These are phyloP conservation scores for Ageneiosus marmoratus DNA, from an alignment of 2,113 vertebrate species.

Conservation along the genomic window DNA sequence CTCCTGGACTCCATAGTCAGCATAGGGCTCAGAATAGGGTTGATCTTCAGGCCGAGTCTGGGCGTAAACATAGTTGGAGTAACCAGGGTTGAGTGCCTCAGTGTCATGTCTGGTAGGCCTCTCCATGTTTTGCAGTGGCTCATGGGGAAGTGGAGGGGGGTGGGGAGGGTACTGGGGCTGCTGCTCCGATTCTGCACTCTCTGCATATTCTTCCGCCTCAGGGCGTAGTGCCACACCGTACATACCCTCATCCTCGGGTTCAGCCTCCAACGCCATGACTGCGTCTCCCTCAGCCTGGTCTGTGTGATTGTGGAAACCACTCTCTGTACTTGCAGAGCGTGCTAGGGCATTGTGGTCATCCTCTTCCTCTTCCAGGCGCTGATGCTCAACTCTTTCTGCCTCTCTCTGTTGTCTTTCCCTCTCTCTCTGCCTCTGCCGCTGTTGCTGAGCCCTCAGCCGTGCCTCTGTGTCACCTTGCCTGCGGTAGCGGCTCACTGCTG, in stretches of 20 bases:
- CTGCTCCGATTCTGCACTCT: constrained; percentile 89
- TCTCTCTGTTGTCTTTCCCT: constrained; percentile 63
- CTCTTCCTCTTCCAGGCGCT: constrained; percentile 74
- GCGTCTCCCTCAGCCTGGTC: constrained; percentile 92
- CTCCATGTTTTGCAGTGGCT: constrained; percentile 71
- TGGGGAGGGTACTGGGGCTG: constrained; percentile 68
- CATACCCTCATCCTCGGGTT: constrained; percentile 64
- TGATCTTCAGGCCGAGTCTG: constrained; percentile 75
- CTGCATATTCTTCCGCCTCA: constrained; percentile 89
- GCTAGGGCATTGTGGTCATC: constrained; percentile 75
- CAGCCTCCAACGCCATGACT: constrained; percentile 71
- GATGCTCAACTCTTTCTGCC: constrained; percentile 47
- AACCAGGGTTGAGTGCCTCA: constrained; percentile 82
- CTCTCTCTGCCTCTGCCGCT: constrained; percentile 68
- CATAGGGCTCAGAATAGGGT: constrained; percentile 87
- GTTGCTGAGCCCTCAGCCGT: constrained; percentile 67
- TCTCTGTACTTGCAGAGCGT: constrained; percentile 92
- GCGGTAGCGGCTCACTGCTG: constrained; percentile 70
- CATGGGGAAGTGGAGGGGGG: constrained; percentile 67
- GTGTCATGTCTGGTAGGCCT: constrained; percentile 76
- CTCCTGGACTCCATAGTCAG: constrained; percentile 85
- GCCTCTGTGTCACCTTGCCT: constrained; percentile 74
- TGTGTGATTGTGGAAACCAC: constrained; percentile 92
- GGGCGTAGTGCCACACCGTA: constrained; percentile 63
- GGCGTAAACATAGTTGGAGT: constrained; percentile 87